These are phyloP conservation scores for Sterrhoptilus dennistouni DNA, from an alignment of 2,113 vertebrate species.

Conservation along the genomic window DNA sequence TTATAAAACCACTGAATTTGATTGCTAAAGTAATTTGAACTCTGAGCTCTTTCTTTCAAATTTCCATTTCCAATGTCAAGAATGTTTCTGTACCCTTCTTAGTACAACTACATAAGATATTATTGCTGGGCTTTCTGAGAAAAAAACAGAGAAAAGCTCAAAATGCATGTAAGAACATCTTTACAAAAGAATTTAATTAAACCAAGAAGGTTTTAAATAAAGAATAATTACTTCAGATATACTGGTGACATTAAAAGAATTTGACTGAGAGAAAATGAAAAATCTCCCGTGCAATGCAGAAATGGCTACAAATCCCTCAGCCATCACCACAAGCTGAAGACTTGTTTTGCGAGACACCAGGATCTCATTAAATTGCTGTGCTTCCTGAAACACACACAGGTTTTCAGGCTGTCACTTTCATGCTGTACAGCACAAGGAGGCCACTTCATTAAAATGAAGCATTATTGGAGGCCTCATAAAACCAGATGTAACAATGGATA, in stretches of 20 bases:
- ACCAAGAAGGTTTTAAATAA: not conserved
- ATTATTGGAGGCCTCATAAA: conserved; percentile 35
- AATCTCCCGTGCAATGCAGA: not conserved
- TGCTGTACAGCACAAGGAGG: not conserved
- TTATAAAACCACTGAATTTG: not conserved
- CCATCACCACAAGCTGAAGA: not conserved
- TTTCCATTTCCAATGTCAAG: not conserved
- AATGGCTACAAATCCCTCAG: not conserved
- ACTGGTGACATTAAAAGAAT: not conserved
- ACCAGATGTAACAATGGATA: not conserved
- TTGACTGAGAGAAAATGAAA: not conserved
- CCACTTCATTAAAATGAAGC: conserved; percentile 10
- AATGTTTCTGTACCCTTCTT: not conserved
- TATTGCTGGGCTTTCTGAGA: not conserved
- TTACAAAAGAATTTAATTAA: not conserved
- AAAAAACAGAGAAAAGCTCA: not conserved
- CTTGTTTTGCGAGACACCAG: not conserved
- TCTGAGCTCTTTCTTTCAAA: not conserved
- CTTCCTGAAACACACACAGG: not conserved
- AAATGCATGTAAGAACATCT: not conserved
- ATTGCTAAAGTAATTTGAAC: not conserved
- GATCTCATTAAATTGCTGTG: not conserved
- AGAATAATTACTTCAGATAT: not conserved
- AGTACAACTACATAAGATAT: fast-evolving
- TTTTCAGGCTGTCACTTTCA: not conserved